Base-by-base conservation (phyloP, 1,140 invertebrate genomes). In the Plodia interpunctella region DNA sequence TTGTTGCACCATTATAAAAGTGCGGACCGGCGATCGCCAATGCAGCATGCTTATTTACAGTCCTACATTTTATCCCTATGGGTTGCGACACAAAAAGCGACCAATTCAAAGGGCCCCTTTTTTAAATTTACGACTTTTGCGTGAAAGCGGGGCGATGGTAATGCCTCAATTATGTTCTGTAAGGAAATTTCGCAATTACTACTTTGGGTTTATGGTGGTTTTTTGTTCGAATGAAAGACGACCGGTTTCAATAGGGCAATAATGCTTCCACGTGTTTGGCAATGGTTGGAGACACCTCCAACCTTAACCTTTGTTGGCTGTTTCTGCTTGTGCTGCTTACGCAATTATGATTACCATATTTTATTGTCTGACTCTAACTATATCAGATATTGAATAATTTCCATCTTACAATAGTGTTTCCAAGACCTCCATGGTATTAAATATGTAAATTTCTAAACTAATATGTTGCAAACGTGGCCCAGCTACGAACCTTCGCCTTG, bases 151-250 rank as follows among this genome's bases (percentile, higher is more conserved):
- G 60, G 49, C 62, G 62, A 62, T 54, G 63, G 60, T 76, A 78
- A 78, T 80, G 70, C 70, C 66, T 68, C 74, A 80, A 80, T 79
- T 82, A 80, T 69, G 53, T 49, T 62, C 52, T 64, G 70, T 78
- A 73, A 73, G 72, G 77, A 72, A 82, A 78, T 79, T 73, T 78
- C 63, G 73, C 73, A 72, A 79, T 79, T 82, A 74, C 66, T 49
- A 55, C 60, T 28, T 19, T 51, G 30, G 60, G 60, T 38, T 66
- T 74, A 65, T 58, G 74, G 66, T 44, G 55, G 57, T 57, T 74
- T 76, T 74, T 68, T 70, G 70, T 77, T 65, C 63, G 71, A 56
- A 53, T 38, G 55, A 74, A 69, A 76, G 57, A 54, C 44, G 53
- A 51, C 49, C 52, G 30, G 32, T 56, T 57, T 49, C 49, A 54